Conservation (phyloP, 2,888 invertebrate genomes). For the Lepidonotus clava region DNA sequence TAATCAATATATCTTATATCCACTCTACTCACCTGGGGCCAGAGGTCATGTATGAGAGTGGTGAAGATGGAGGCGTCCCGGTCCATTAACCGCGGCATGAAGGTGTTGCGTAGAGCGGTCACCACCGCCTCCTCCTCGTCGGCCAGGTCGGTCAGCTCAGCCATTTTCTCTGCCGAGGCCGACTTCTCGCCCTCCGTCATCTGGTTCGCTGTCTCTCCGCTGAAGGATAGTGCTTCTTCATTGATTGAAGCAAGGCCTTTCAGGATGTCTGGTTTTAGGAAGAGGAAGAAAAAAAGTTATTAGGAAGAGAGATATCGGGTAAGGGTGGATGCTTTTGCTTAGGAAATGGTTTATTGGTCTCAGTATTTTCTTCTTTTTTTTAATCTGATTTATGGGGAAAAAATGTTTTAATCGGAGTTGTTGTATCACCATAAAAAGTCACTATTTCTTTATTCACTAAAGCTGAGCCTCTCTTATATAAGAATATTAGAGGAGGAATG, state of each 20-base stretch:
- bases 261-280: neutral
- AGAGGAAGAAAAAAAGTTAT: too few species aligned
- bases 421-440: too few species aligned
- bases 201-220: neutral
- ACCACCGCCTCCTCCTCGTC: constrained; percentile 69
- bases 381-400: too few species aligned
- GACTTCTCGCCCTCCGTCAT: neutral
- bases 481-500: too few species aligned
- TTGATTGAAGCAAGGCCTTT: neutral
- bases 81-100: constrained; percentile 75
- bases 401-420: too few species aligned
- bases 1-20: too few species aligned
- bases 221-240: neutral
- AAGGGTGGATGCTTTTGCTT: too few species aligned
- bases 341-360: too few species aligned
- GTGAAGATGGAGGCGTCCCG: constrained; percentile 76
- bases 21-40: constrained; percentile 72
- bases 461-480: too few species aligned
- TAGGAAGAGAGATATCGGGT: too few species aligned
- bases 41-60: constrained; percentile 73
- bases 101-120: constrained; percentile 74
- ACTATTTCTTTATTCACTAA: too few species aligned
- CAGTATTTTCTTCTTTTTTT: too few species aligned
- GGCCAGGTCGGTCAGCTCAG: neutral
- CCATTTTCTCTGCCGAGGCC: neutral